phyloP scores from a whole-genome alignment of 2,888 invertebrate genomes.

The Sturmia bella region DNA sequence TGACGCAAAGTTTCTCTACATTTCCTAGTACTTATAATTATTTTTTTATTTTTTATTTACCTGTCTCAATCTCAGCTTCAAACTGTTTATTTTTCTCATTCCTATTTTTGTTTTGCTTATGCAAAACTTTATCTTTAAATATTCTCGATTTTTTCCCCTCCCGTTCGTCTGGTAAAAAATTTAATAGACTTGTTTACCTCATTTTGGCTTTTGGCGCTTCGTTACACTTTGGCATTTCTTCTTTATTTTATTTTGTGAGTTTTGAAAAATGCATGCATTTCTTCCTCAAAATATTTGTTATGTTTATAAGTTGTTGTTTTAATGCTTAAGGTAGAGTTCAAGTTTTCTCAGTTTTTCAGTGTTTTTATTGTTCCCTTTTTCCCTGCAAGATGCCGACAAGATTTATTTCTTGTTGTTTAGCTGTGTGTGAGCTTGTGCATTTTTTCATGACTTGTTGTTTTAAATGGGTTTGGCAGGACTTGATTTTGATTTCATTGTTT shows the following conservation, averaged over 20 bases:
- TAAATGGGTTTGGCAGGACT: slow-evolving; percentile 24
- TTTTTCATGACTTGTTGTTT: slow-evolving; percentile 46
- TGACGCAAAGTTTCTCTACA: too few relatives aligned
- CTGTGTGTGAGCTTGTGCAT: slow-evolving; percentile 16
- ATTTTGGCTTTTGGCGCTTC: slow-evolving; percentile 34
- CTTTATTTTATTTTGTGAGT: background rate
- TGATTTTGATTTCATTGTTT: background rate
- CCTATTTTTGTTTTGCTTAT: background rate
- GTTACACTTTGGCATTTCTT: slow-evolving; percentile 21
- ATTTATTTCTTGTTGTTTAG: slow-evolving; percentile 65
- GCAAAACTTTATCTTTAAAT: slow-evolving; percentile 15
- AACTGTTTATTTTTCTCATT: background rate
- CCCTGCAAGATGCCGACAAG: slow-evolving; percentile 20
- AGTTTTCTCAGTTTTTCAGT: background rate
- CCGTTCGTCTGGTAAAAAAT: background rate
- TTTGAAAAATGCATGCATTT: slow-evolving; percentile 38
- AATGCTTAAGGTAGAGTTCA: slow-evolving; percentile 29
- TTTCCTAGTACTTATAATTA: too few relatives aligned
- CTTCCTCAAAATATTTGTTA: slow-evolving; percentile 21
- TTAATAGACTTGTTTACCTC: slow-evolving; percentile 59
- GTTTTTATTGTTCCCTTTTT: background rate
- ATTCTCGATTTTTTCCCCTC: background rate
- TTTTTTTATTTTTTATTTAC: too few relatives aligned
- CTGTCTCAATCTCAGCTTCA: too few relatives aligned
- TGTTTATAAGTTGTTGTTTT: slow-evolving; percentile 43